Evolutionary conservation across 1,140 invertebrate species (phyloP).

Genomic region (Bombus fervidus): DNA sequence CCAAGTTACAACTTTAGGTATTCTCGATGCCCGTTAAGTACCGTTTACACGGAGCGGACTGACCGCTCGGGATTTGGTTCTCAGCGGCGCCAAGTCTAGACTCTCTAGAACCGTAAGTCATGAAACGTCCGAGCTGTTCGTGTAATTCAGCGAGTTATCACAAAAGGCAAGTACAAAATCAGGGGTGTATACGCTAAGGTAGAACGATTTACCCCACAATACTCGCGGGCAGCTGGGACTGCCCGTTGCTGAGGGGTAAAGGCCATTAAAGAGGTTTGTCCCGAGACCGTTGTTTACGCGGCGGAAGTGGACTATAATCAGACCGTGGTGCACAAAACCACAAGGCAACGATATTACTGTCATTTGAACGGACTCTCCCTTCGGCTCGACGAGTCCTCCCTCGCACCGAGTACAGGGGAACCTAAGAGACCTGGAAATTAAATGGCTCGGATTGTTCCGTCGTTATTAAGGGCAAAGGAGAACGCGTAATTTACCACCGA

Average conservation of each 20-base stretch:
- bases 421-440: constrained; percentile 68
- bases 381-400: constrained; percentile 59
- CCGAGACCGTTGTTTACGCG: constrained; percentile 78
- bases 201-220: constrained; percentile 47
- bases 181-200: constrained; percentile 27
- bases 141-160: constrained; percentile 31
- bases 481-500: constrained; percentile 55
- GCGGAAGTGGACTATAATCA: constrained; percentile 80
- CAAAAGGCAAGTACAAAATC: not conserved
- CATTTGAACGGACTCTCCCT: constrained; percentile 71
- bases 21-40: not conserved
- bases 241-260: constrained; percentile 67
- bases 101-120: not conserved
- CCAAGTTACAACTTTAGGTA: not conserved
- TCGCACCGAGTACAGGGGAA: constrained; percentile 49
- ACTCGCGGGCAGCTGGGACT: constrained; percentile 22
- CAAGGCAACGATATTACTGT: constrained; percentile 79
- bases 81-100: not conserved
- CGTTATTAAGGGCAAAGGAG: constrained; percentile 61
- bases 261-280: constrained; percentile 74
- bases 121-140: not conserved
- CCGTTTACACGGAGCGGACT: not conserved
- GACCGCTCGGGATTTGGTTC: not conserved
- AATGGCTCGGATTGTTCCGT: constrained; percentile 72
- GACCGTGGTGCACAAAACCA: constrained; percentile 76